Base-by-base conservation (phyloP, 2,797 vertebrate genomes). In the Phyllotis vaccarum region DNA sequence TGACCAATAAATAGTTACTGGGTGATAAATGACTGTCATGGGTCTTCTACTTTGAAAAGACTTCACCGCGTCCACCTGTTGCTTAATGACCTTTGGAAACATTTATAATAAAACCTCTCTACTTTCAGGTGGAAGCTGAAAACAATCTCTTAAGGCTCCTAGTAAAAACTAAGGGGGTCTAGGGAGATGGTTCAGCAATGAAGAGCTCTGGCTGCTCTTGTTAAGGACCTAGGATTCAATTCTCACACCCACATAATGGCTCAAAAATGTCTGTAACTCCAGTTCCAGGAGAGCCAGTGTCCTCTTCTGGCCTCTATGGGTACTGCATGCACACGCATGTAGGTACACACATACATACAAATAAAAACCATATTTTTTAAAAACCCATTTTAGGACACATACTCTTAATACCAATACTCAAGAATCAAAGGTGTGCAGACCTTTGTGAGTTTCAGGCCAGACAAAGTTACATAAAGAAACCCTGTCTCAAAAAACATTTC, bases 71-170 rank as follows among this genome's bases (percentile, higher is more conserved):
- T 12, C 56, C 72, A 89, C 86, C 68, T 88, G 52, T 93, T 89
- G 89, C 37, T 60, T 86, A 10, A 29, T 72, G 27, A 27, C 0
- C 81, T 95, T 90, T 92, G 52, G 82, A 92, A 92, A 92, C 43
- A 89, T 37, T 81, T 83, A 92, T 60, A 95, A 60, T 29, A 74
- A 54, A 49, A 43, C 83, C 81, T 92, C 27, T 75, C 58, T 58
- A 70, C 6, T 52, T 79, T 54, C 66, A 34, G 40, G 70, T 90
- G 46, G n/a, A 95, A 92, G 81, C 8, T 89, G 43, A 94, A 93
- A 94, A 86, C 60, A 34, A 12, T 31, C 37, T 83, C 29, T 22
- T 22, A 56, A 79, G 52, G 21, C 22, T 80, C 34, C 78, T 56
- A 24, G 70, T 40, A 68, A 43, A 74, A 68, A 34, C 21, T 74